These are phyloP conservation scores for Melanostoma scalare DNA, from an alignment of 2,888 invertebrate genomes.

Conservation along the genomic window DNA sequence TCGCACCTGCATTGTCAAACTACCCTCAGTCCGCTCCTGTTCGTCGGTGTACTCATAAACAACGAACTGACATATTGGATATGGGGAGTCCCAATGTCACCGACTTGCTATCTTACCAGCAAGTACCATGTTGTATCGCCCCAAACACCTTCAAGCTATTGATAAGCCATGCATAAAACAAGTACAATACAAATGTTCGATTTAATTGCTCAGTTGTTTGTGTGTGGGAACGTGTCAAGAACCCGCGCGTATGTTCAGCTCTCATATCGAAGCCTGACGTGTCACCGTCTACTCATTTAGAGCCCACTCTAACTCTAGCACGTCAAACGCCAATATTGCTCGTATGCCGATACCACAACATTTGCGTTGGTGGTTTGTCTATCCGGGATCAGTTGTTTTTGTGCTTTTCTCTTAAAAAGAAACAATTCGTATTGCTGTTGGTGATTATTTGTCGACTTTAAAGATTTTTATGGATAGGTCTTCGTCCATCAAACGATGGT, in stretches of 20 bases:
- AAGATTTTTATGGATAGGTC: conserved; percentile 59
- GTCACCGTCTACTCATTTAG: conserved; percentile 3
- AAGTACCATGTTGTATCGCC: conserved; percentile 44
- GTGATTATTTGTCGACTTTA: background rate
- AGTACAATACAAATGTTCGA: conserved; percentile 41
- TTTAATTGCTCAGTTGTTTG: conserved; percentile 63
- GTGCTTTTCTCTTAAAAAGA: conserved; percentile 2
- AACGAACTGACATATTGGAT: too few relatives aligned
- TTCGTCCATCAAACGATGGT: conserved; percentile 76
- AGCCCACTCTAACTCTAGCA: too few relatives aligned
- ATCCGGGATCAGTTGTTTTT: conserved; percentile 42
- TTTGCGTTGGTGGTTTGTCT: conserved; percentile 14
- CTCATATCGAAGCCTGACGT: conserved; percentile 33
- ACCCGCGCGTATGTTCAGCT: conserved; percentile 27
- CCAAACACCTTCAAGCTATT: conserved; percentile 52
- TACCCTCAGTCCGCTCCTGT: background rate
- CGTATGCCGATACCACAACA: too few relatives aligned
- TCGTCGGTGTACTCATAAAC: too few relatives aligned
- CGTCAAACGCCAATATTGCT: too few relatives aligned
- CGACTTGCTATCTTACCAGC: conserved; percentile 6
- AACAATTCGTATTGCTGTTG: background rate
- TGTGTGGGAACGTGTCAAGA: conserved; percentile 64
- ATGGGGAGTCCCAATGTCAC: conserved; percentile 43
- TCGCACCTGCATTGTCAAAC: background rate
- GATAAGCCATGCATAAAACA: conserved; percentile 61